Base-by-base conservation (phyloP, 1,140 invertebrate species). In the Sitophilus oryzae region DNA sequence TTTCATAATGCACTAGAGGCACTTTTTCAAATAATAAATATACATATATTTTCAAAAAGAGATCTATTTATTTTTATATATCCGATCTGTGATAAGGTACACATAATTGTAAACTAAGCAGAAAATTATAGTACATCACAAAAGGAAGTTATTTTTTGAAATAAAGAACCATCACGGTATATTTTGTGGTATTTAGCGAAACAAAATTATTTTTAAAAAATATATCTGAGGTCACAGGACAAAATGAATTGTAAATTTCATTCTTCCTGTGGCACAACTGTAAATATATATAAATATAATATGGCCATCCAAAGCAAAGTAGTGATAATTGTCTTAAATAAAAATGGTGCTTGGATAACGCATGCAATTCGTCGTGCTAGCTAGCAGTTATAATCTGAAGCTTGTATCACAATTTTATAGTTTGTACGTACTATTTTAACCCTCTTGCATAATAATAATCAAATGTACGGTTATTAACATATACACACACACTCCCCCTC, bases 321-420 rank as follows among this genome's bases (percentile, higher is more conserved):
- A 52, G 51, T 53, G 51, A 53, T 56, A 56, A 48, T 56, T 35
- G 23, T 56, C 37, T 49, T 52, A 38, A 56, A 40, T 15, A 14
- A 40, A 6, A 56, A 56, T 56, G 53, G 53, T 56, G 53, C 53
- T 56, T 56, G 38, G 53, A 37, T 8, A 40, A n/a, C n/a, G n/a
- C n/a, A n/a, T 15, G 18, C 14, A 23, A 46, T 46, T 43, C 42
- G 43, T 23, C 30, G 22, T 41, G 52, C 38, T 44, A n/a, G n/a
- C n/a, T n/a, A 52, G 40, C 42, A 54, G 25, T 52, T 43, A 40
- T 22, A 40, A 35, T 16, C 21, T 16, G 19, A 48, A 56, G 46
- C 45, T 30, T 56, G 46, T 56, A 56, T 56, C 53, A 56, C 53
- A 56, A 48, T 56, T 48, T 56, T 56, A 56, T 54, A 54, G 52